Base-by-base conservation (phyloP, 1,140 invertebrate genomes). In the Carcinoscorpius rotundicauda region DNA sequence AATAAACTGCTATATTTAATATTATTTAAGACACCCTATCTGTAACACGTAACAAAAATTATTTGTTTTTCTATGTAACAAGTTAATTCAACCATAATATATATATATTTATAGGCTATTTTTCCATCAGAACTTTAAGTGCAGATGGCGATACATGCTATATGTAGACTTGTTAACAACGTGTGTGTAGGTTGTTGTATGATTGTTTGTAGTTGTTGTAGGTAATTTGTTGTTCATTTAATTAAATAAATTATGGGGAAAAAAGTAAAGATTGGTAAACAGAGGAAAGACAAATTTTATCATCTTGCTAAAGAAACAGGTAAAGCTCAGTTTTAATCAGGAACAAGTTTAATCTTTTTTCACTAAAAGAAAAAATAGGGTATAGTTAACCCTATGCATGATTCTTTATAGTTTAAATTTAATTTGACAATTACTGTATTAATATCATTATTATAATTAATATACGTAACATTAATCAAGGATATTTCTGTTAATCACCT, bases 251-350 rank as follows among this genome's bases (percentile, higher is more conserved):
- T 29, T 29, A 99, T 98, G 96, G 93, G 93, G 52, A 97, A 97
- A 75, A 99, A 98, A 77, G 78, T 82, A 0, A 98, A 99, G 87
- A 84, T 92, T 78, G 97, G 97, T 85, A 98, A 98, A 80, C 89
- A 96, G 73, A 84, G 97, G 50, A 93, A 89, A 76, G 97, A 99
- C 86, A 97, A 95, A 80, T 99, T 91, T 81, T 99, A 99, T 80
- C 89, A 97, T 73, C 81, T 99, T 72, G 96, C 97, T 29, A 99
- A 99, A 79, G 96, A 99, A 84, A 95, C 93, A 72, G 97, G 94
- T 94, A 80, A 75, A 52, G 64, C 65, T 58, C 51, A 48, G 52
- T 8, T 52, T 65, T 50, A 29, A 49, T 51, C 48, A 9, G 51
- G 6, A 48, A 48, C 5, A 58, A 61, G 59, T 60, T 51, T 53